Percentiles rank a stretch among this genome's conserved stretches.
These are phyloP conservation scores for Zootoca vivipara DNA, from an alignment of 2,113 vertebrate genomes.

Conservation along the genomic window DNA sequence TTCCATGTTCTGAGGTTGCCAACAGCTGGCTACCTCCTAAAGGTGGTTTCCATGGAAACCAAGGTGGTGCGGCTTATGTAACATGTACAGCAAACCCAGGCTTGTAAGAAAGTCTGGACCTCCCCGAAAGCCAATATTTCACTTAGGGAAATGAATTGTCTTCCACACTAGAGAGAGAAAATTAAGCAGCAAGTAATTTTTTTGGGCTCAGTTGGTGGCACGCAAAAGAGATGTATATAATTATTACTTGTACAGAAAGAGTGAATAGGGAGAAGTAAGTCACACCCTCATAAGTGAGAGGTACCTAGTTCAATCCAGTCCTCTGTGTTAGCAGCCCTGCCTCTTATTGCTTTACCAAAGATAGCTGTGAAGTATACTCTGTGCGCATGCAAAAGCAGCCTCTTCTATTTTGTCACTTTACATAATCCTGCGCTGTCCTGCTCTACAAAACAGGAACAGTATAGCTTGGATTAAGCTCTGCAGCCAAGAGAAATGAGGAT, in stretches of 20 bases:
- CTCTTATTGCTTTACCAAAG: background rate
- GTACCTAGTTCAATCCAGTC: background rate
- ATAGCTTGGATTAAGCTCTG: background rate
- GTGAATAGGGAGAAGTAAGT: background rate
- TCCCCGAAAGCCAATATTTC: background rate
- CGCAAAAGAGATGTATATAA: background rate
- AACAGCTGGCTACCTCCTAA: background rate
- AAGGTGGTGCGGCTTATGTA: background rate
- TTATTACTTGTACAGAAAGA: background rate
- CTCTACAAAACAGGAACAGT: background rate
- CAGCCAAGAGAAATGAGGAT: background rate
- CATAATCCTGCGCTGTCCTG: background rate
- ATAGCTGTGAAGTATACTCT: background rate
- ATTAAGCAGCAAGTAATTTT: background rate
- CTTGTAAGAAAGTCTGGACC: too few species aligned
- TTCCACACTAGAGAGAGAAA: background rate
- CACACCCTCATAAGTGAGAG: background rate
- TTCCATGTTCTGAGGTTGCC: background rate
- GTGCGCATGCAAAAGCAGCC: background rate
- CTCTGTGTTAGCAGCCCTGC: background rate
- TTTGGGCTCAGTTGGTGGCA: background rate
- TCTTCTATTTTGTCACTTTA: background rate
- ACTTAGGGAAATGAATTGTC: background rate
- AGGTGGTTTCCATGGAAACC: background rate
- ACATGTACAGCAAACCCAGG: background rate